Conservation (phyloP, 1,140 invertebrate species). For the Drosophila ironensis region DNA sequence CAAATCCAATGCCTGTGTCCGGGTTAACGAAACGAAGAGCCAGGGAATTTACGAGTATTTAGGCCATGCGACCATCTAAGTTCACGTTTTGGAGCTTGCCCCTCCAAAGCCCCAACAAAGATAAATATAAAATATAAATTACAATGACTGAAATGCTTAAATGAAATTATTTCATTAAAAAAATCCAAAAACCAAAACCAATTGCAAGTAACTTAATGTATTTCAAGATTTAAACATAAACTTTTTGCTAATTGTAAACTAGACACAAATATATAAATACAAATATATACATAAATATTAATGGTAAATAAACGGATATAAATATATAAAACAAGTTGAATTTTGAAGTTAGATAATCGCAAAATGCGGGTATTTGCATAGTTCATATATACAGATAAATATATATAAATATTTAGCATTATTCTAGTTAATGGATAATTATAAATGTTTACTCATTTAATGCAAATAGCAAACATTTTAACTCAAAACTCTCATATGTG, state of each 20-base stretch:
- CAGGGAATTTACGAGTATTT: constrained; percentile 37
- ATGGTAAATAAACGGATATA: constrained; percentile 23
- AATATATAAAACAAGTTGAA: constrained; percentile 65
- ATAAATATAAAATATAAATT: constrained; percentile 20
- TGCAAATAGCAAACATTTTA: constrained; percentile 61
- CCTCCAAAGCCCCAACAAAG: neutral
- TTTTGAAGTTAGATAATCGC: constrained; percentile 47
- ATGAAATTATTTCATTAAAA: constrained; percentile 73
- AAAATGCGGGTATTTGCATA: constrained; percentile 25
- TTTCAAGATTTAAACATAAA: constrained; percentile 53
- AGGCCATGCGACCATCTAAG: constrained; percentile 38
- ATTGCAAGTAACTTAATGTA: constrained; percentile 46
- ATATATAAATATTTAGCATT: constrained; percentile 51
- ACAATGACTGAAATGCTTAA: constrained; percentile 74
- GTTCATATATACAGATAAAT: constrained; percentile 8
- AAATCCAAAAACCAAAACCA: constrained; percentile 22
- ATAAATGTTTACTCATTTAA: constrained; percentile 58
- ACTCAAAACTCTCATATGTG: constrained; percentile 44
- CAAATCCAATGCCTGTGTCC: constrained; percentile 65
- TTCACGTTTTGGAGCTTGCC: constrained; percentile 30
- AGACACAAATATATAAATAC: constrained; percentile 44
- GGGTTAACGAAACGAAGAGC: constrained; percentile 9
- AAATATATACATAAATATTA: constrained; percentile 21
- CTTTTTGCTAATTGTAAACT: constrained; percentile 64
- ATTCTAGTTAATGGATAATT: constrained; percentile 43